phyloP scores from a whole-genome alignment of 2,113 vertebrate genomes.

The Tylochromis polylepis region DNA sequence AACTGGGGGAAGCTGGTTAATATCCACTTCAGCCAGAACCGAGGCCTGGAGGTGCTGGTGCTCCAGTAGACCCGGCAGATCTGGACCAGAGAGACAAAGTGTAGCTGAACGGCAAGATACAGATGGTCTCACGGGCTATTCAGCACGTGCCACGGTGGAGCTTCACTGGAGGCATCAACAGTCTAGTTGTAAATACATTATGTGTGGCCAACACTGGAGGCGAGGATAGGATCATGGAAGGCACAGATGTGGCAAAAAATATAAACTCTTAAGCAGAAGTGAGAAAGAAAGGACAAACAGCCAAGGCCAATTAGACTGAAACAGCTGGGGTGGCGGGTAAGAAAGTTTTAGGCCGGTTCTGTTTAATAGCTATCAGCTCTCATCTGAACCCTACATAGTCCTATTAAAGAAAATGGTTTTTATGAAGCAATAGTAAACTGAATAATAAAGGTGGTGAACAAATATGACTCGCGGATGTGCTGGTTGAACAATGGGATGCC shows the following conservation, averaged over 20 bases:
- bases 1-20: constrained; percentile 49
- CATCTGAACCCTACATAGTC: not conserved
- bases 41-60: constrained; percentile 50
- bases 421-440: not conserved
- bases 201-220: constrained; percentile 61
- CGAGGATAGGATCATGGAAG: constrained; percentile 37
- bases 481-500: not conserved
- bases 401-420: not conserved
- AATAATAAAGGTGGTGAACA: not conserved
- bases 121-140: constrained; percentile 43
- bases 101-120: constrained; percentile 28
- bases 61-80: constrained; percentile 51
- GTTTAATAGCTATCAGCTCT: not conserved
- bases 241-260: constrained; percentile 5
- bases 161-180: constrained; percentile 67
- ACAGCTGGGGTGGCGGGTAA: not conserved
- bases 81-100: constrained; percentile 39
- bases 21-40: constrained; percentile 59
- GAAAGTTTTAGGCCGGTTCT: not conserved
- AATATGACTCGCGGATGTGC: not conserved
- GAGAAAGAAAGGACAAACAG: constrained; percentile 24
- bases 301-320: constrained; percentile 16
- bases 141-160: constrained; percentile 30
- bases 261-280: constrained; percentile 29
- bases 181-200: constrained; percentile 66